Percentiles rank a stretch among this genome's conserved stretches.
These are phyloP conservation scores for Leuciscus waleckii DNA, from an alignment of 2,797 vertebrate species.

Conservation along the genomic window DNA sequence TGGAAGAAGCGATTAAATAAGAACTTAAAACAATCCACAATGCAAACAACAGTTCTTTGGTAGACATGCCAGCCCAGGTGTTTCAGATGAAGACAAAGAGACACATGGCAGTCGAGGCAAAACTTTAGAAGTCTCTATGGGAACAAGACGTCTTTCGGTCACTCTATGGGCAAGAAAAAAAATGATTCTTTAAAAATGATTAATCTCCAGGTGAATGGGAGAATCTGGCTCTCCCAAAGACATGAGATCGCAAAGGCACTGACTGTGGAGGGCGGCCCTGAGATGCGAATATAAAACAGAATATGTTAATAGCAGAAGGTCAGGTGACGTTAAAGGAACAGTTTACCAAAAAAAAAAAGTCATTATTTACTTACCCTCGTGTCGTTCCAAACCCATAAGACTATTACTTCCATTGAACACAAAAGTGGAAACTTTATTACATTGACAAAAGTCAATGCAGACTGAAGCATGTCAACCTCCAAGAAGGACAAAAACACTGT, in stretches of 20 bases:
- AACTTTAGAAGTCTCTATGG: constrained; percentile 7
- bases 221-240: constrained; percentile 18
- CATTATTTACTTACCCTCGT: background rate
- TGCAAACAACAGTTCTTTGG: constrained; percentile 51
- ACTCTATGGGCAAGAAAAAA: background rate
- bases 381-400: background rate
- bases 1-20: constrained; percentile 24
- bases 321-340: constrained; percentile 7
- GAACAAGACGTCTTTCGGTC: background rate
- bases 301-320: background rate
- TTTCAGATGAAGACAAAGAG: constrained; percentile 5
- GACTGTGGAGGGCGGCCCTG: constrained; percentile 35
- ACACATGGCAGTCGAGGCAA: constrained; percentile 27
- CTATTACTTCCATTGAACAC: background rate
- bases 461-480: background rate
- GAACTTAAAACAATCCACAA: constrained; percentile 25
- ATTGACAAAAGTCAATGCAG: background rate
- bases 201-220: constrained; percentile 18
- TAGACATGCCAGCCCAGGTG: constrained; percentile 25
- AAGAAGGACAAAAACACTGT: background rate
- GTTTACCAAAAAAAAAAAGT: background rate
- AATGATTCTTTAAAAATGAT: constrained; percentile 20
- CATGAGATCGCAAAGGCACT: constrained; percentile 42
- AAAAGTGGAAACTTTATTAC: background rate
- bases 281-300: constrained; percentile 15